Base-by-base conservation (phyloP, 2,888 invertebrate genomes). In the Terebella lapidaria region DNA sequence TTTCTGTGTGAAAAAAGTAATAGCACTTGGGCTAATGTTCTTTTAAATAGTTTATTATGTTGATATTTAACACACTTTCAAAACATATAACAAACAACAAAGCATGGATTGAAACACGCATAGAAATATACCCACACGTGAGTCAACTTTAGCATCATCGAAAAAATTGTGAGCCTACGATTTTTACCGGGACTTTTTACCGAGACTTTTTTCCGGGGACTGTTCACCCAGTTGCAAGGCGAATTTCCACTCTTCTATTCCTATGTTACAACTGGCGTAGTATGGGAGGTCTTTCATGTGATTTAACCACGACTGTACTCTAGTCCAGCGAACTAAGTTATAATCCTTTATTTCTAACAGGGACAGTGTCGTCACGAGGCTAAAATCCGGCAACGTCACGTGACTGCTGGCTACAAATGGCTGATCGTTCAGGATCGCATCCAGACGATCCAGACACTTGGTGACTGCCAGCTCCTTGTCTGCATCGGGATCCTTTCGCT, bases 161-260 rank as follows among this genome's bases (percentile, higher is more conserved):
- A n/a, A n/a, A n/a, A n/a, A n/a, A n/a, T n/a, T n/a, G n/a, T n/a
- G n/a, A n/a, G n/a, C n/a, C n/a, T n/a, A n/a, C n/a, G n/a, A n/a
- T n/a, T n/a, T n/a, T n/a, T n/a, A n/a, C n/a, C n/a, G n/a, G n/a
- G n/a, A n/a, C n/a, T n/a, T n/a, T n/a, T n/a, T n/a, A n/a, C n/a
- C n/a, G n/a, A n/a, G n/a, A n/a, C n/a, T n/a, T n/a, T n/a, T n/a
- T n/a, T n/a, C n/a, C n/a, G n/a, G n/a, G n/a, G n/a, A n/a, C n/a
- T 49, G 49, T 5, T 49, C 49, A 18, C 49, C 5, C 5, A 55
- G 20, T 20, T 55, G 55, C 55, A 55, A 5, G 26, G 10, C 22
- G 25, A 56, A 28, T 26, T 56, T 56, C 56, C 56, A 56, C 3
- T 56, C 56, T 22, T 56, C 56, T 3, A 56, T 25, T 4, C 56